phyloP scores from a whole-genome alignment of 2,113 vertebrate genomes.

The Paracyprichromis sp. region DNA sequence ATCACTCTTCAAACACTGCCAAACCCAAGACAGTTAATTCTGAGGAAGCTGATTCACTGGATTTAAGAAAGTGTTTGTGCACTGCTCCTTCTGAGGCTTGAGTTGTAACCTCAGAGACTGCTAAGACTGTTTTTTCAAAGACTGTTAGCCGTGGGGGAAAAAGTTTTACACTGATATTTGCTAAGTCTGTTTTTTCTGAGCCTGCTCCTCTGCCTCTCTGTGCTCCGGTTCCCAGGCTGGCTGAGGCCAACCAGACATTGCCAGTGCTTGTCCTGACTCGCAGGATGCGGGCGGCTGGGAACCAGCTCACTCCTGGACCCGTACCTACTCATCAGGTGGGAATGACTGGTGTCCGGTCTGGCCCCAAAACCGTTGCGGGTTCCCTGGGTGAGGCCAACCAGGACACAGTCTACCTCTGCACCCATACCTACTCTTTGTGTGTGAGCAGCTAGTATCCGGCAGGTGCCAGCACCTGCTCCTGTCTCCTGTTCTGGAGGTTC shows the following conservation, averaged over 20 bases:
- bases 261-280: not conserved
- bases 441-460: not conserved
- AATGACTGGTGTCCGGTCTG: not conserved
- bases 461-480: not conserved
- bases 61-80: not conserved
- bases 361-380: accelerated
- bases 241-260: not conserved
- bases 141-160: accelerated
- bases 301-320: not conserved
- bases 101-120: not conserved
- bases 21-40: not conserved
- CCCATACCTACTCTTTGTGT: not conserved
- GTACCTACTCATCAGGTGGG: not conserved
- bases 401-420: not conserved
- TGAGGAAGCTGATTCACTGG: not conserved
- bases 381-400: not conserved
- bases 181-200: not conserved
- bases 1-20: not conserved
- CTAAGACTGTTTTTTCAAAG: not conserved
- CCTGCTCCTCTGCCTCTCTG: not conserved
- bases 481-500: not conserved
- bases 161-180: not conserved
- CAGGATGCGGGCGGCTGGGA: not conserved
- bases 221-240: not conserved
- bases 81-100: not conserved